These are phyloP conservation scores for Diachrysia chrysitis DNA, from an alignment of 2,888 invertebrate genomes.

Conservation along the genomic window DNA sequence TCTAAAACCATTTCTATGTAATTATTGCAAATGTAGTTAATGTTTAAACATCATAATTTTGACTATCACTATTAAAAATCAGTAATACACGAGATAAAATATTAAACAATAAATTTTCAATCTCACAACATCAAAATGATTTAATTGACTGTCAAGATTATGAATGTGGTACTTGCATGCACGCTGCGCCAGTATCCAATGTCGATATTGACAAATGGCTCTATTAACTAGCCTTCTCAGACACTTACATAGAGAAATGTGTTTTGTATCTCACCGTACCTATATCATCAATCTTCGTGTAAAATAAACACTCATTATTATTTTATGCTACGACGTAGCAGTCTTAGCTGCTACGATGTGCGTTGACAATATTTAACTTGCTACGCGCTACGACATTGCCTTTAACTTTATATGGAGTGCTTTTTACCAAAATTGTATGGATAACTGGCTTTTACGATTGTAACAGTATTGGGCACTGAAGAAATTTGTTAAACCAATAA, in stretches of 20 bases:
- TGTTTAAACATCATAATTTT: no score
- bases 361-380: not conserved
- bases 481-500: not conserved
- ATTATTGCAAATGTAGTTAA: no score
- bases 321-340: not conserved
- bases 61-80: no score
- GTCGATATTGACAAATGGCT: conserved; percentile 47
- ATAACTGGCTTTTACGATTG: not conserved
- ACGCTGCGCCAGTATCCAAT: conserved; percentile 37
- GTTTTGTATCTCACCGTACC: not conserved
- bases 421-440: no score
- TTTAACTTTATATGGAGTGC: no score
- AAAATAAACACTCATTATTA: not conserved
- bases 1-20: no score
- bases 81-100: not conserved
- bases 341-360: not conserved
- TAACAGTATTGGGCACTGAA: not conserved
- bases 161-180: conserved; percentile 37
- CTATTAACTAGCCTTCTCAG: conserved; percentile 43
- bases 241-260: not conserved
- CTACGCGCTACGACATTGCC: not conserved
- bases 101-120: conserved; percentile 6
- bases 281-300: conserved; percentile 1
- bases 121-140: conserved; percentile 29
- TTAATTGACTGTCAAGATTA: conserved; percentile 46